Evolutionary conservation across 2,888 invertebrate genomes (phyloP), one percentile per base, ranked within the genome.

Genomic region (Drosophila macrothrix): DNA sequence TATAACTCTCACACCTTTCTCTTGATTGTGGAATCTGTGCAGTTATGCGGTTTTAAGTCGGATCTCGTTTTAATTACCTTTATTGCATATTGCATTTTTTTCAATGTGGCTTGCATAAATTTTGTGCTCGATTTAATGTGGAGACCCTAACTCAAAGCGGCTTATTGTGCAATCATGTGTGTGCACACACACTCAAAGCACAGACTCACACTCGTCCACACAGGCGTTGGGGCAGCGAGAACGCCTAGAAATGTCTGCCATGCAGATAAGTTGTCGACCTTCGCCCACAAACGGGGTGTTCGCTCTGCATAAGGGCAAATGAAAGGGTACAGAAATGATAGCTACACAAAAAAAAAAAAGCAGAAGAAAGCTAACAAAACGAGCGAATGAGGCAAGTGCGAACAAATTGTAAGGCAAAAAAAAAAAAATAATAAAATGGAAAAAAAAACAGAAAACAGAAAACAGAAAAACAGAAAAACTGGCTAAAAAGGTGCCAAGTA

Each of bases 161-260:
- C 74, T 88, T 90, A 90, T 83, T 88, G 88, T 83, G 83, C 83
- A 90, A 82, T 88, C 74, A 83, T 82, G 83, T 89, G 75, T 80
- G 60, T 88, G 81, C 83, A 79, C 85, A 76, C 61, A 56, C 69
- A 58, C 79, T 68, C 46, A 33, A 28, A n/a, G 22, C 33, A n/a
- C 28, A 22, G 37, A 55, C 56, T 54, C 69, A 63, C 60, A 70
- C 52, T 59, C 58, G 29, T 52, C 33, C 58, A 35, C 52, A 50
- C 52, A 55, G 52, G 31, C 62, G 66, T 58, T 54, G 54, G 43
- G 59, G 68, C 64, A 67, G 67, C 61, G 63, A 19, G 82, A 78
- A 73, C 74, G 73, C 72, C 69, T 77, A 77, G 73, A 73, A 83
- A 77, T 74, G 80, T 82, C 73, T 74, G 73, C 71, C 74, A 85